Evolutionary conservation across 1,140 invertebrate genomes (phyloP).

Genomic region (Aculops lycopersici): DNA sequence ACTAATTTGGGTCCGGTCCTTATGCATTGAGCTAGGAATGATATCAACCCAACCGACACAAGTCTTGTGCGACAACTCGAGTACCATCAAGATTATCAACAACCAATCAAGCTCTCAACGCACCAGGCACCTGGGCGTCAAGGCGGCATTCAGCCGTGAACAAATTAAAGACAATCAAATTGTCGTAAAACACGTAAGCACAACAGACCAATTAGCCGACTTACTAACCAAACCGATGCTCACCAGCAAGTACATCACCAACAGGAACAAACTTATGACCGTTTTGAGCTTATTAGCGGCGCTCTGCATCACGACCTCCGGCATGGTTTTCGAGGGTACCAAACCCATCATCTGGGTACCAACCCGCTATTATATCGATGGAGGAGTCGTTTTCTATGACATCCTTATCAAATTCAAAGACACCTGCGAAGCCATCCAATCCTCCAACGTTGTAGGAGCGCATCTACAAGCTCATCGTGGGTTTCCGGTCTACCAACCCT

Average conservation of each 20-base stretch:
- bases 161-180: not conserved
- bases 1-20: not conserved
- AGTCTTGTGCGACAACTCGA: not conserved
- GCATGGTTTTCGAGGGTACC: not conserved
- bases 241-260: not conserved
- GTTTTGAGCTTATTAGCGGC: not conserved
- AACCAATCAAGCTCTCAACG: not conserved
- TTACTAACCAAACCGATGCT: not conserved
- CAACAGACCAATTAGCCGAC: not conserved
- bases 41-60: not conserved
- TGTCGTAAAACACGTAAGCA: not conserved
- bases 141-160: not conserved
- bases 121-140: not conserved
- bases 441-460: too few relatives aligned
- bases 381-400: not conserved
- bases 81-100: not conserved
- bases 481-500: too few relatives aligned
- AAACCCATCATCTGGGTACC: not conserved
- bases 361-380: not conserved
- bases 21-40: not conserved
- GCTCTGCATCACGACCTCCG: not conserved
- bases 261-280: not conserved
- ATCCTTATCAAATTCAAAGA: not conserved
- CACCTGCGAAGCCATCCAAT: not conserved
- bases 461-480: too few relatives aligned